Base-by-base conservation (phyloP, 1,140 invertebrate genomes). In the Lysiphlebus fabarum region DNA sequence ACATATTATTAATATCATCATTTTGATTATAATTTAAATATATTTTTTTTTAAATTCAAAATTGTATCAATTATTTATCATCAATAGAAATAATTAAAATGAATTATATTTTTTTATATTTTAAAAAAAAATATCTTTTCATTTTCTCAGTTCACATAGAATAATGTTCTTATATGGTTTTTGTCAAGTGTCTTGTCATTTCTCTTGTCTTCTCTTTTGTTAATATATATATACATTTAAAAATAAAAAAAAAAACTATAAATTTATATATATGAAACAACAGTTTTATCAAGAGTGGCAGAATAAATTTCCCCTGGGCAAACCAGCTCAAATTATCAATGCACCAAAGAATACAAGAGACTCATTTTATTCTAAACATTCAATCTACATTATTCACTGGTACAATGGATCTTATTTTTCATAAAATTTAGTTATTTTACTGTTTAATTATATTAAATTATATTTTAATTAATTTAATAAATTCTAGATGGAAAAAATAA, bases 291-390 rank as follows among this genome's bases (percentile, higher is more conserved):
- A 58, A 59, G 17, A 26, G 17, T 58, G 60, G 63, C 61, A 62
- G 59, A 68, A 62, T 67, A 67, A 72, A 72, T 72, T 70, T 72
- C 69, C 70, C 69, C 43, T 61, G 66, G 69, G 69, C 62, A 67
- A 59, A 42, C 54, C 62, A 61, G 56, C 53, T 56, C 56, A 64
- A 61, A 70, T 70, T 70, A 69, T 67, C 62, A 68, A 47, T 47
- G 62, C 50, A 58, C 58, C 65, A 50, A 66, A 70, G 60, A 67
- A 62, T 62, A 54, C 49, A 48, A 63, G 45, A 50, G 50, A 51
- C 53, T 62, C 57, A 53, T 17, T 56, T 37, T 33, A 34, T 53
- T 54, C 37, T 26, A 42, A n/a, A 8, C 9, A 50, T 17, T 36
- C 33, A 47, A 8, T 47, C 11, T 47, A 33, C 12, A 5, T 8